These are phyloP conservation scores for Andinoacara biseriatus DNA, from an alignment of 2,113 vertebrate genomes.

Conservation along the genomic window DNA sequence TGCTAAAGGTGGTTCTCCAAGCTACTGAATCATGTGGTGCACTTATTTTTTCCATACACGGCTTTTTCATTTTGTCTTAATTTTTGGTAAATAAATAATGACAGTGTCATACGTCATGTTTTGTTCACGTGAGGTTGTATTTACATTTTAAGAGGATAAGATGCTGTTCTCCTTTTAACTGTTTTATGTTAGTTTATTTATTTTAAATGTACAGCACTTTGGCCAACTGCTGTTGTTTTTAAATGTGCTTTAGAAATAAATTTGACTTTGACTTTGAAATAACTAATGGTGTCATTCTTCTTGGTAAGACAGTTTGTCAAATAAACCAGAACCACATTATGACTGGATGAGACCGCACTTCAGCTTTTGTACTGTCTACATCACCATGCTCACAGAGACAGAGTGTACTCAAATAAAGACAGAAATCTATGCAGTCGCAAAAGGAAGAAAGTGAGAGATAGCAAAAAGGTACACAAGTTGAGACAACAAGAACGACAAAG, in stretches of 20 bases:
- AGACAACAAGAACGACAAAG: slow-evolving; percentile 51
- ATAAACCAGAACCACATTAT: background rate
- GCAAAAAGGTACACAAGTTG: slow-evolving; percentile 2
- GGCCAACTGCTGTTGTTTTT: no score
- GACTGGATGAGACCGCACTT: background rate
- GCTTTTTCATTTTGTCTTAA: background rate
- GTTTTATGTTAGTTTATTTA: no score
- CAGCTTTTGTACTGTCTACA: slow-evolving; percentile 7
- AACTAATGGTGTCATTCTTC: background rate
- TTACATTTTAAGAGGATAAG: background rate
- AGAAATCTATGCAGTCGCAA: background rate
- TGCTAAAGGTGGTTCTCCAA: background rate
- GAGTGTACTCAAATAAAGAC: background rate
- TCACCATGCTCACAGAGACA: background rate
- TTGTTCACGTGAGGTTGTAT: no score
- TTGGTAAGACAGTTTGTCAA: background rate
- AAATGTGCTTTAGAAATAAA: no score
- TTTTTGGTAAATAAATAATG: background rate
- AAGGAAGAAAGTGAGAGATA: slow-evolving; percentile 9
- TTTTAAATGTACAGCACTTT: no score
- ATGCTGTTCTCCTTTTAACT: no score
- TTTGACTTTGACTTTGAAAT: background rate
- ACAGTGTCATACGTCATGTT: no score
- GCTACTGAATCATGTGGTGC: background rate
- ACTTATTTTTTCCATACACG: background rate